phyloP scores from a whole-genome alignment of 2,113 vertebrate species.

The Australoheros scitulus region DNA sequence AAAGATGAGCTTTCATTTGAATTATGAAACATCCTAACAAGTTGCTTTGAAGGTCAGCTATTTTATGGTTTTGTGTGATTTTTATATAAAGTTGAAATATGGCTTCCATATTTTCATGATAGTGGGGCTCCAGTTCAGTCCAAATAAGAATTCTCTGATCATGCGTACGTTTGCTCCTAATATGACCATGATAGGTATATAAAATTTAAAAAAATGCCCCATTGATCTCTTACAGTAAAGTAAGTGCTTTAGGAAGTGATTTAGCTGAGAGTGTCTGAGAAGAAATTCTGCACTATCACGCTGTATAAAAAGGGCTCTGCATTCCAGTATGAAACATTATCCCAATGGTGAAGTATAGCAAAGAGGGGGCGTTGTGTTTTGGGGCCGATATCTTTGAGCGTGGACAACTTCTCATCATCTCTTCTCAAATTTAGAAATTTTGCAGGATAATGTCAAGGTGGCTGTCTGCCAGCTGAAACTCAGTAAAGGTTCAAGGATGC shows the following conservation, averaged over 20 bases:
- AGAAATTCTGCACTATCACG: not conserved
- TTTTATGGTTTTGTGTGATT: not conserved
- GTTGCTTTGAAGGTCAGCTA: slow-evolving; percentile 2
- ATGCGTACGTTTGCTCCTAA: not conserved
- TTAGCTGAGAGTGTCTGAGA: not conserved
- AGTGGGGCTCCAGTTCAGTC: not conserved
- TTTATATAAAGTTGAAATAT: not conserved
- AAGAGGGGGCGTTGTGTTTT: not conserved
- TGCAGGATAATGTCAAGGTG: not conserved
- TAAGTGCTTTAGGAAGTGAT: not conserved
- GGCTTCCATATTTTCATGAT: not conserved
- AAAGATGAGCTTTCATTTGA: not conserved
- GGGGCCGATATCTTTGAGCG: not conserved
- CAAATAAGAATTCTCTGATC: not conserved
- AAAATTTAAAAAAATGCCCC: not conserved
- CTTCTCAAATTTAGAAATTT: not conserved
- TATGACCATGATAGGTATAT: not conserved
- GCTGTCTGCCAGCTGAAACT: not conserved
- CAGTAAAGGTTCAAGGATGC: not conserved
- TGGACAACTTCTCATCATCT: not conserved
- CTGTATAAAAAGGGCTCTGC: not conserved
- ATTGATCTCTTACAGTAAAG: not conserved
- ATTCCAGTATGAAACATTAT: no score
- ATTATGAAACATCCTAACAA: not conserved
- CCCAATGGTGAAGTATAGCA: not conserved